Conservation (phyloP, 2,888 invertebrate species). For the Patella caerulea region DNA sequence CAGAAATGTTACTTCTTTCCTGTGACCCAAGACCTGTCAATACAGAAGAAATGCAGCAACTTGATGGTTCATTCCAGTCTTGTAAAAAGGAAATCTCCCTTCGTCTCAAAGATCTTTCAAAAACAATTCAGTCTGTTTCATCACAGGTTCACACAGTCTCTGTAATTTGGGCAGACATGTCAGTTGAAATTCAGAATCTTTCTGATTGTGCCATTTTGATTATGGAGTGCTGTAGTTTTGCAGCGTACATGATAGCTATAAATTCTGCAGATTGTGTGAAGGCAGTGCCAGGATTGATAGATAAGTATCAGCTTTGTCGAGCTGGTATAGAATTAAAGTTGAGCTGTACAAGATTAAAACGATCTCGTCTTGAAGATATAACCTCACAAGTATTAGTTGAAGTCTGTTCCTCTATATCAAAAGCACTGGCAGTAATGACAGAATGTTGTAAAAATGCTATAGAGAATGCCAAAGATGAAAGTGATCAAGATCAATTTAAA, state of each 20-base stretch:
- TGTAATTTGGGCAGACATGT: slow-evolving; percentile 54
- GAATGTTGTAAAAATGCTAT: slow-evolving; percentile 62
- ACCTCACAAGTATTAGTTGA: slow-evolving; percentile 62
- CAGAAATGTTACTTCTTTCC: slow-evolving; percentile 66
- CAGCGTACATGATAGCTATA: slow-evolving; percentile 61
- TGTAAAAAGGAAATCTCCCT: slow-evolving; percentile 56
- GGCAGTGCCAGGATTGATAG: slow-evolving; percentile 59
- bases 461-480: slow-evolving; percentile 49
- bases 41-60: slow-evolving; percentile 45
- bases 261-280: slow-evolving; percentile 48
- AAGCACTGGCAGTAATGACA: slow-evolving; percentile 60
- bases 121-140: slow-evolving; percentile 51
- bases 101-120: slow-evolving; percentile 52
- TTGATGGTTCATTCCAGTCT: slow-evolving; percentile 44
- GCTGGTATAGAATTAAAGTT: slow-evolving; percentile 66
- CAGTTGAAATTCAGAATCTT: slow-evolving; percentile 56
- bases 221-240: slow-evolving; percentile 64
- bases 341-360: slow-evolving; percentile 58
- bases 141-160: slow-evolving; percentile 46
- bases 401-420: slow-evolving; percentile 62
- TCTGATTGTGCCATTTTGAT: slow-evolving; percentile 59
- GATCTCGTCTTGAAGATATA: slow-evolving; percentile 57
- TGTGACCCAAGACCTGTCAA: slow-evolving; percentile 65
- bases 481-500: slow-evolving; percentile 65
- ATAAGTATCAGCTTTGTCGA: slow-evolving; percentile 62